phyloP scores from a whole-genome alignment of 2,888 invertebrate species.

The Aphidoletes aphidimyza region DNA sequence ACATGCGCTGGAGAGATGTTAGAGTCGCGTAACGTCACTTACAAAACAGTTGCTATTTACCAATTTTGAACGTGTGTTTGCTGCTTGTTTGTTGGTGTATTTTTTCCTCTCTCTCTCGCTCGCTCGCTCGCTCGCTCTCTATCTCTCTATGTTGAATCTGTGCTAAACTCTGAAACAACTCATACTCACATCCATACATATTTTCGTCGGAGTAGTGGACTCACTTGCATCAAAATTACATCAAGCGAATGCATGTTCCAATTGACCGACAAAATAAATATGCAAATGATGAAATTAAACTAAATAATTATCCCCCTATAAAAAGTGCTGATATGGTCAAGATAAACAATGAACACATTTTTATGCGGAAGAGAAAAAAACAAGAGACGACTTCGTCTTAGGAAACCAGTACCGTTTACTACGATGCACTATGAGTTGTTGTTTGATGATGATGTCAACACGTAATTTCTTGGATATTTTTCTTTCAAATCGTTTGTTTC shows the following conservation, averaged over 20 bases:
- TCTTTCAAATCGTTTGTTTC: too few relatives aligned
- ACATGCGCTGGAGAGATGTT: neutral
- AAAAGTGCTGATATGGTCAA: slow-evolving; percentile 3
- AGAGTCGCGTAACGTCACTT: neutral
- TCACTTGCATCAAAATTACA: neutral
- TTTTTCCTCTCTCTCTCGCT: neutral
- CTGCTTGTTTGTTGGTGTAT: neutral
- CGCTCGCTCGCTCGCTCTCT: neutral
- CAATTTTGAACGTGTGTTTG: neutral
- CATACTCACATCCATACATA: neutral
- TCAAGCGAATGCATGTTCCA: neutral
- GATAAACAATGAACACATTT: slow-evolving; percentile 11
- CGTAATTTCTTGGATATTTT: neutral
- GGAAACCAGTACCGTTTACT: neutral
- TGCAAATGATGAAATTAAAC: slow-evolving; percentile 51
- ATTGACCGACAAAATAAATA: slow-evolving; percentile 49
- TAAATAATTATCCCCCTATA: slow-evolving; percentile 48
- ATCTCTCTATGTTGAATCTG: neutral
- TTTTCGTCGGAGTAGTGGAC: too few relatives aligned
- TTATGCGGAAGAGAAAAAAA: slow-evolving; percentile 29
- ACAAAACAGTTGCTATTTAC: slow-evolving; percentile 39
- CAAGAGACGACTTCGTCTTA: neutral
- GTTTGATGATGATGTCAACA: neutral
- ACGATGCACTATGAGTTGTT: neutral
- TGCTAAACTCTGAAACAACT: too few relatives aligned